These are phyloP conservation scores for Nasonia giraulti DNA, from an alignment of 1,140 invertebrate species.

Conservation along the genomic window DNA sequence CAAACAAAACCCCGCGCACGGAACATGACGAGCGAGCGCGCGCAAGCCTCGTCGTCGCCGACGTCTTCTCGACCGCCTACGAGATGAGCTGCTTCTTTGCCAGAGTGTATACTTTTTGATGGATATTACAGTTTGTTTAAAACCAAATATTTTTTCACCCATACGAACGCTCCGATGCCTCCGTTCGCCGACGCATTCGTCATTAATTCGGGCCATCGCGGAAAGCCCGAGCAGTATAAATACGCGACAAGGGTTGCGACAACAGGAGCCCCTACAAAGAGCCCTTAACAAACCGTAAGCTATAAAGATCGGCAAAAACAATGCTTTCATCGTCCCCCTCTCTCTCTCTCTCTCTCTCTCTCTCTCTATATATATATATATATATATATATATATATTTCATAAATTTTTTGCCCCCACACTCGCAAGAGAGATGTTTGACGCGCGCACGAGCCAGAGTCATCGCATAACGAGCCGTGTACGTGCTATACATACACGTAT, in stretches of 20 bases:
- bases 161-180: not conserved
- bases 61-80: not conserved
- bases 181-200: constrained; percentile 6
- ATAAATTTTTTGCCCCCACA: not conserved
- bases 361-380: too few species aligned
- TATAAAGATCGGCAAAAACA: constrained; percentile 34
- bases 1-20: constrained; percentile 58
- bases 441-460: not conserved
- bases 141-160: not conserved
- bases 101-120: too few species aligned
- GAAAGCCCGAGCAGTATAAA: not conserved
- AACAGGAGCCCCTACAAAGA: constrained; percentile 4
- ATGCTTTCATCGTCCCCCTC: not conserved
- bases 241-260: not conserved
- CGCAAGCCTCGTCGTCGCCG: not conserved
- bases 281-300: constrained; percentile 10
- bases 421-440: not conserved
- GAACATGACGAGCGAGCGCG: not conserved
- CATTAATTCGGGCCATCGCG: constrained; percentile 31
- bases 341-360: too few species aligned
- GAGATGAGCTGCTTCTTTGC: too few species aligned
- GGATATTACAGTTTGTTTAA: not conserved
- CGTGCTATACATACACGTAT: not conserved
- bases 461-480: not conserved
- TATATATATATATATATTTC: constrained; percentile 26